Conservation (phyloP, 2,113 vertebrate species). For the Cranoglanis bouderius region DNA sequence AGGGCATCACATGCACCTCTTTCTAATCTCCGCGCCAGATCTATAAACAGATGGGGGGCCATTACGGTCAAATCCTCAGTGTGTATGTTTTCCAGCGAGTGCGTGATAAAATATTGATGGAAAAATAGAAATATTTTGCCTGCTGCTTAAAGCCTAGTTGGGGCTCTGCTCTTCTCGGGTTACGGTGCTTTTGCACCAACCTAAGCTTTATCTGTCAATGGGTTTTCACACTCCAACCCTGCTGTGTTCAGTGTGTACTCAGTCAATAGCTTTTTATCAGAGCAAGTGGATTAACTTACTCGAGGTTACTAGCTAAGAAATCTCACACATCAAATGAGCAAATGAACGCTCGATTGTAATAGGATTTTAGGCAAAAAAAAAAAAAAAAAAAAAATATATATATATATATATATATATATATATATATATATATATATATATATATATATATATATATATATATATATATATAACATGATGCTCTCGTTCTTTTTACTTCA, state of each 20-base stretch:
- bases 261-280: constrained; percentile 70
- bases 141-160: constrained; percentile 63
- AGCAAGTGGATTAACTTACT: constrained; percentile 59
- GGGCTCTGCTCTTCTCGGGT: constrained; percentile 64
- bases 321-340: neutral
- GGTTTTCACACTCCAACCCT: constrained; percentile 54
- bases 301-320: neutral
- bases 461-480: too few species aligned
- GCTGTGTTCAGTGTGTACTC: constrained; percentile 24
- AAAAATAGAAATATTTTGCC: constrained; percentile 84
- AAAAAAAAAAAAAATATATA: too few species aligned
- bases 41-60: constrained; percentile 78
- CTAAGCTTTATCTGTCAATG: constrained; percentile 57
- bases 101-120: constrained; percentile 83
- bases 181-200: constrained; percentile 64
- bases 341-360: neutral
- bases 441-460: too few species aligned
- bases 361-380: neutral
- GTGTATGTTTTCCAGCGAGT: constrained; percentile 74
- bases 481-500: neutral
- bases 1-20: constrained; percentile 66
- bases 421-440: too few species aligned
- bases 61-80: constrained; percentile 71
- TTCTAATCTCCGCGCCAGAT: constrained; percentile 58
- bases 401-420: too few species aligned